phyloP scores from a whole-genome alignment of 2,797 vertebrate species.

The Phrynocephalus vlangalii region DNA sequence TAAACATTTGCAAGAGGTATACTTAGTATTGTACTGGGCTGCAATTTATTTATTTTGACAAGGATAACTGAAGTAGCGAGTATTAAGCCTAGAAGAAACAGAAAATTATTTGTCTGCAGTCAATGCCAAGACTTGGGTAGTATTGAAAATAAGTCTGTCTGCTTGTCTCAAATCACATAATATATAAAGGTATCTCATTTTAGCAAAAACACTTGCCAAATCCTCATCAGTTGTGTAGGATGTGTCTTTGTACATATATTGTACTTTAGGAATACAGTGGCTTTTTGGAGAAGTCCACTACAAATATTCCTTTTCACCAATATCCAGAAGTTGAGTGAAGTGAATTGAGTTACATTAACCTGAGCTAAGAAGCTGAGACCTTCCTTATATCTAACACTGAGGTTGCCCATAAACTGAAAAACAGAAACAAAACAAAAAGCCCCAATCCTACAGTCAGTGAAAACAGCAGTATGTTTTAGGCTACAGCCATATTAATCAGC shows the following conservation, averaged over 20 bases:
- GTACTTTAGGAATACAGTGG: neutral
- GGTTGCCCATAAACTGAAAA: neutral
- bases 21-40: conserved; percentile 17
- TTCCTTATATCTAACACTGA: neutral
- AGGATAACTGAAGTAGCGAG: neutral
- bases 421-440: neutral
- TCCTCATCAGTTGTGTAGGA: too few relatives aligned
- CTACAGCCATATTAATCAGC: too few relatives aligned
- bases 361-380: neutral
- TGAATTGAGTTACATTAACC: too few relatives aligned
- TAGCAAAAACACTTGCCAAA: neutral
- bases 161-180: conserved; percentile 1
- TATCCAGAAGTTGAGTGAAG: neutral
- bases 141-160: neutral
- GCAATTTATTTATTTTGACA: conserved; percentile 1
- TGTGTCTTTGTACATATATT: too few relatives aligned
- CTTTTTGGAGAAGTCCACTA: neutral
- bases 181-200: neutral
- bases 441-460: neutral
- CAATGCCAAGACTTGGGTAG: neutral
- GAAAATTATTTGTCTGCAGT: conserved; percentile 5
- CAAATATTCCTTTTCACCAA: conserved; percentile 13
- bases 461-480: neutral
- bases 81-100: neutral
- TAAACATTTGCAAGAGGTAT: neutral